phyloP scores from a whole-genome alignment of 2,888 invertebrate species.

The Apoderus coryli region DNA sequence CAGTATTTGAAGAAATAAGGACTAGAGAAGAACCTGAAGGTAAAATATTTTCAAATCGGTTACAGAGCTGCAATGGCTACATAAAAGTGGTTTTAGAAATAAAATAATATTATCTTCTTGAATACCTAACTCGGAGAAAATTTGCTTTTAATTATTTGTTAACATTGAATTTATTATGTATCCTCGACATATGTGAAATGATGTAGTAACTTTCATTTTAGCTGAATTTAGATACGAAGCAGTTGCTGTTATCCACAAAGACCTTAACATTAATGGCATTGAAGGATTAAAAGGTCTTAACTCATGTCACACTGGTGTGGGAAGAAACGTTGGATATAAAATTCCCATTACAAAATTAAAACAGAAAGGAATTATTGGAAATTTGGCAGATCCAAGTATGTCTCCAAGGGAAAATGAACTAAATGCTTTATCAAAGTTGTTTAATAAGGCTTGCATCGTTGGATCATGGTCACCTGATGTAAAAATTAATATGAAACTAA shows the following conservation, averaged over 20 bases:
- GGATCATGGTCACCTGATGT: conserved; percentile 70
- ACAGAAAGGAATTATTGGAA: conserved; percentile 50
- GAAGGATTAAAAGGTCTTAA: conserved; percentile 58
- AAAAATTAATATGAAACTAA: conserved; percentile 52
- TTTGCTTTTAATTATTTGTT: too few relatives aligned
- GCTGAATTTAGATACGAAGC: conserved; percentile 70
- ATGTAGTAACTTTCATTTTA: too few relatives aligned
- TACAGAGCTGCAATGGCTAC: too few relatives aligned
- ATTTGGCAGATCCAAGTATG: conserved; percentile 50
- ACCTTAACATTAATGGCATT: conserved; percentile 50
- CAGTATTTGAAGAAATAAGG: conserved; percentile 60
- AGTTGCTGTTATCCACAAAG: conserved; percentile 65
- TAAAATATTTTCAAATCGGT: conserved; percentile 29
- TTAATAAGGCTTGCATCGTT: conserved; percentile 72
- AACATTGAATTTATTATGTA: too few relatives aligned
- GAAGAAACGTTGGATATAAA: conserved; percentile 81
- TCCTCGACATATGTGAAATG: too few relatives aligned
- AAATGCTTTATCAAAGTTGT: conserved; percentile 64
- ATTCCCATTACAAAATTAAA: conserved; percentile 65
- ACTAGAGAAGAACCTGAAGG: conserved; percentile 64
- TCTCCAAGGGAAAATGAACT: conserved; percentile 70
- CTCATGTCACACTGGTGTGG: conserved; percentile 79
- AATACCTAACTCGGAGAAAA: too few relatives aligned
- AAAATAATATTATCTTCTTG: too few relatives aligned
- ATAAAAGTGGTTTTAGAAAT: too few relatives aligned